Base-by-base conservation (phyloP, 2,113 vertebrate genomes). In the Psephotus haematonotus region DNA sequence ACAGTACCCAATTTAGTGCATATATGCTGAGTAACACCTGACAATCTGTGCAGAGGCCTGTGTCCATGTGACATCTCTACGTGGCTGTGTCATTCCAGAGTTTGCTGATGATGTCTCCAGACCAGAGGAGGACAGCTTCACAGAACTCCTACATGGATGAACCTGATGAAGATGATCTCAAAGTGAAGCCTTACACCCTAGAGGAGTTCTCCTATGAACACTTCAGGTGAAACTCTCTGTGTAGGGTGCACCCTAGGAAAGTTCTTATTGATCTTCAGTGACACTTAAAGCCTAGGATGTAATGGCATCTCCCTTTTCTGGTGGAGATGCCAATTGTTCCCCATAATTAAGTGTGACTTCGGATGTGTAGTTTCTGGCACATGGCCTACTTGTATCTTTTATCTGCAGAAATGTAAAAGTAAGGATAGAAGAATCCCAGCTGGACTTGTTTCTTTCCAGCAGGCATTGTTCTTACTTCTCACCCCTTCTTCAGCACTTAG, bases 151-250 rank as follows among this genome's bases (percentile, higher is more conserved):
- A 8, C 25, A 23, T 69, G 8, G 50, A 97, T 4, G 93, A 97
- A 47, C 63, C 68, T 8, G 83, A 68, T 4, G 90, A 92, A 13
- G 97, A 97, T 7, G 83, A 97, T 65, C 93, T 87, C 27, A 96
- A 97, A 90, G 67, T 98, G 80, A 97, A 98, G 82, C 98, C 92
- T 4, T 97, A 98, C 55, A 98, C 99, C 3, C 97, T 99, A 62
- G 99, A 99, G 87, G 99, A 99, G 67, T 99, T 98, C 95, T 98
- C 99, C 86, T 94, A 99, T 0, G 96, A 99, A 83, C 98, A 99
- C 86, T 99, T 99, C 97, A 99, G 99, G 99, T 99, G 88, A 89
- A 93, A 49, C 18, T 91, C 53, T 72, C 52, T 57, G 52, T 72
- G 35, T 43, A 87, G 41, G 15, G 11, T 29, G 50, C 0, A 0